These are phyloP conservation scores for Drosophila flavopinicola DNA, from an alignment of 2,888 invertebrate species.

Conservation along the genomic window DNA sequence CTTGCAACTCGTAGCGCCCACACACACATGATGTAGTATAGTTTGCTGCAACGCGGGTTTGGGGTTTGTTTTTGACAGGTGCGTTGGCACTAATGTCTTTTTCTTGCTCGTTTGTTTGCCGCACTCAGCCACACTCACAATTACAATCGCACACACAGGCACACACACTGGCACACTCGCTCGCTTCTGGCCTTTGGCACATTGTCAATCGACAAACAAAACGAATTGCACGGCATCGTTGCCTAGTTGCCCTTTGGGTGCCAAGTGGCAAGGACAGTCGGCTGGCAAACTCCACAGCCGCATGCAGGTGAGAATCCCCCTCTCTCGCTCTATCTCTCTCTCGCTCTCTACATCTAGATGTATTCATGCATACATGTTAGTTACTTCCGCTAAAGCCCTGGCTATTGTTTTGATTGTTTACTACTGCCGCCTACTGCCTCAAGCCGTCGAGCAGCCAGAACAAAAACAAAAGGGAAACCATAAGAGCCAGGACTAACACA, in stretches of 20 bases:
- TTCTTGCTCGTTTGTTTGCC: conserved; percentile 67
- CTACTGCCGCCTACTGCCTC: conserved; percentile 27
- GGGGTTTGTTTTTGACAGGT: conserved; percentile 48
- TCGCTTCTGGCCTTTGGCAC: conserved; percentile 61
- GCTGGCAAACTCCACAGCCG: background rate
- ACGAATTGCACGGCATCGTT: conserved; percentile 55
- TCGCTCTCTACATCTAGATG: background rate
- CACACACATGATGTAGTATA: conserved; percentile 30
- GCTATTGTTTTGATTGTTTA: conserved; percentile 50
- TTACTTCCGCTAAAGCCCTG: conserved; percentile 31
- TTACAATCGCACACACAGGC: background rate
- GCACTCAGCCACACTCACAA: conserved; percentile 27
- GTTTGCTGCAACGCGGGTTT: conserved; percentile 9
- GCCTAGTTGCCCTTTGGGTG: conserved; percentile 16
- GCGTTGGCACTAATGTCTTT: conserved; percentile 65
- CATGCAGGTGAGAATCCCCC: conserved; percentile 21
- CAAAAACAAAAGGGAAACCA: background rate
- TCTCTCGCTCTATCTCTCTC: conserved; percentile 9
- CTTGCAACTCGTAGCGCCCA: conserved; percentile 20
- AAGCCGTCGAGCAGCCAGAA: conserved; percentile 18
- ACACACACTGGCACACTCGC: conserved; percentile 8
- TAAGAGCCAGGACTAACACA: background rate
- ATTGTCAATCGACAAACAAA: conserved; percentile 74
- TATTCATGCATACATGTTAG: conserved; percentile 10
- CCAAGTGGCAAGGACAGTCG: background rate